phyloP scores from a whole-genome alignment of 2,113 vertebrate genomes.

The Oreochromis spilurus region DNA sequence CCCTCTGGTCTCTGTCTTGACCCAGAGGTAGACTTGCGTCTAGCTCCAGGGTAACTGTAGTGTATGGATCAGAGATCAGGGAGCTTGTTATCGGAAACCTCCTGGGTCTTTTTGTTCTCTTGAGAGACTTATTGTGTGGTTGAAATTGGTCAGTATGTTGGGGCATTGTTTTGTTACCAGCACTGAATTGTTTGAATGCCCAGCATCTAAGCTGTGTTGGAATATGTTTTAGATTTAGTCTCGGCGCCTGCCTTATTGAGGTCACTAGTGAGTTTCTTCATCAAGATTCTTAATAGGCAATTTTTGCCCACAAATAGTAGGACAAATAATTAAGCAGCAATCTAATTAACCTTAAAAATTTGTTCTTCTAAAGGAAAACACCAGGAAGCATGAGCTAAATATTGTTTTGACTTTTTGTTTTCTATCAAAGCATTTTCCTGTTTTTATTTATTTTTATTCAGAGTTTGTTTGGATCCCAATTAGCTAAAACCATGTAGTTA shows the following conservation, averaged over 20 bases:
- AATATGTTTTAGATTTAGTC: neutral
- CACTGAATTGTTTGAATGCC: neutral
- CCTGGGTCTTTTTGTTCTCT: conserved; percentile 26
- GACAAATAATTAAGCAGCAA: neutral
- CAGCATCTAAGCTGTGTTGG: neutral
- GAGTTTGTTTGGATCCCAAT: conserved; percentile 29
- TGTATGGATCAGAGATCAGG: conserved; percentile 52
- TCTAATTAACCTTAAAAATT: neutral
- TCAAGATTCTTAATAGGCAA: neutral
- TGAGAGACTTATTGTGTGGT: neutral
- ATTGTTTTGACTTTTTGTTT: neutral
- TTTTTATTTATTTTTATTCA: conserved; percentile 18
- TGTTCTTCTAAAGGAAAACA: neutral
- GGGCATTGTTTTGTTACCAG: neutral
- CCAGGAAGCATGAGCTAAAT: neutral
- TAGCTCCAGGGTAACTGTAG: conserved; percentile 47
- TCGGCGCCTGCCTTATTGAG: neutral
- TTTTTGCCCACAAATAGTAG: neutral
- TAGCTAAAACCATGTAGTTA: conserved; percentile 17
- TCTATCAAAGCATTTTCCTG: neutral
- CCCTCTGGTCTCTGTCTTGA: conserved; percentile 40
- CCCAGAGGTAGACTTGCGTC: conserved; percentile 39
- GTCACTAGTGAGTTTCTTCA: neutral
- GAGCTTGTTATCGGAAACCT: conserved; percentile 64
- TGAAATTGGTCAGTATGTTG: conserved; percentile 13